Base-by-base conservation (phyloP, 2,888 invertebrate genomes). In the Folsomia manolachei region DNA sequence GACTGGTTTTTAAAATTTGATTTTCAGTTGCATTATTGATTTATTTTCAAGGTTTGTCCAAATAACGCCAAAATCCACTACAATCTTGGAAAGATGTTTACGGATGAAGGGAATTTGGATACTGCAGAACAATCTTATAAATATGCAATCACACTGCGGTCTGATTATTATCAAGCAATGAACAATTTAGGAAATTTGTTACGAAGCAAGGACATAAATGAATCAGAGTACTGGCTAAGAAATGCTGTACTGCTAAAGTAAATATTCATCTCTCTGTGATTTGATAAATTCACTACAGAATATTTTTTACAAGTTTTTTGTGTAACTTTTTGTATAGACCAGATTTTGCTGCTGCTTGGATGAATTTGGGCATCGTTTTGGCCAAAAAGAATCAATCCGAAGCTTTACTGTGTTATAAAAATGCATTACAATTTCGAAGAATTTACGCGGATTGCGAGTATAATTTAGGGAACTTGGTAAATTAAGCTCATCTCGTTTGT, bases 311-410 rank as follows among this genome's bases (percentile, higher is more conserved):
- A 14, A 70, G 53, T 71, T 21, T 56, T 56, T 76, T 61, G 7
- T 52, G 53, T 56, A 68, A 72, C 72, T n/a, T n/a, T n/a, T n/a
- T 62, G 83, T 84, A 71, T 83, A 92, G 93, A 81, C 87, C 90
- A 39, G 91, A 93, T 83, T 97, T 97, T 85, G 92, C 97, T 1
- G 92, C 95, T 0, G 97, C 97, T 0, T 98, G 97, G 97, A 97
- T 97, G 97, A 98, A 98, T 85, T 86, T 97, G 69, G 97, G 97
- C 19, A 97, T 97, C 80, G 93, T 96, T 27, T 87, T 95, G 77
- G 90, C 94, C 0, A 88, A 89, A 53, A 88, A 90, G 79, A 88
- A 90, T 74, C 88, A 88, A 75, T 83, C 87, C 1, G 90, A 91
- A 82, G 91, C 97, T 0, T 88, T 93, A 82, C 82, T 83, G 21